Conservation (phyloP, 2,113 vertebrate genomes). For the Aphelocoma coerulescens region DNA sequence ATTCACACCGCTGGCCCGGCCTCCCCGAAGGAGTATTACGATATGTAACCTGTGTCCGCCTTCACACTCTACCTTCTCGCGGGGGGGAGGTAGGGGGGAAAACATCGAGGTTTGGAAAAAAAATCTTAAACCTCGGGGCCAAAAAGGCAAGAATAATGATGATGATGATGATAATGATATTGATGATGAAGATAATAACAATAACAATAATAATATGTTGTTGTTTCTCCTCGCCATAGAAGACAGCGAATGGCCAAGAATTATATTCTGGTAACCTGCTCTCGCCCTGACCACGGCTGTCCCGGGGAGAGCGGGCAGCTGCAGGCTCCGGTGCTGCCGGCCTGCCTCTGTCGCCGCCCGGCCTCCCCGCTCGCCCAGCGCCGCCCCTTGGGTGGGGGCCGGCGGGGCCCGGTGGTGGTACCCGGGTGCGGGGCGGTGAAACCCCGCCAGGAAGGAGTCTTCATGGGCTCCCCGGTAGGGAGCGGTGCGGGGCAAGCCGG, state of each 20-base stretch:
- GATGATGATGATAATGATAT: rapidly evolving
- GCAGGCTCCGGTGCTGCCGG: background rate
- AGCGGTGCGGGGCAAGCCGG: background rate
- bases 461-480: too few species aligned
- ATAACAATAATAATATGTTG: too few species aligned
- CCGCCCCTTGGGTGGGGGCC: background rate
- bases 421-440: background rate
- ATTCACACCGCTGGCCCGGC: background rate
- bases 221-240: background rate
- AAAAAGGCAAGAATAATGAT: background rate
- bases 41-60: background rate
- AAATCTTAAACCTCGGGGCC: background rate
- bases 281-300: background rate
- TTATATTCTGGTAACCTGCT: background rate
- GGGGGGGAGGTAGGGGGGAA: rapidly evolving
- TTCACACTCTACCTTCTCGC: background rate
- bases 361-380: background rate
- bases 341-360: too few species aligned
- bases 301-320: background rate
- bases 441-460: rapidly evolving
- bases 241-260: background rate
- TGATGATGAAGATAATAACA: background rate
- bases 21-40: background rate
- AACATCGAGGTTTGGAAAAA: background rate
- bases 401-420: too few species aligned